Evolutionary conservation across 2,113 vertebrate species (phyloP).

Genomic region (Hyla sarda): DNA sequence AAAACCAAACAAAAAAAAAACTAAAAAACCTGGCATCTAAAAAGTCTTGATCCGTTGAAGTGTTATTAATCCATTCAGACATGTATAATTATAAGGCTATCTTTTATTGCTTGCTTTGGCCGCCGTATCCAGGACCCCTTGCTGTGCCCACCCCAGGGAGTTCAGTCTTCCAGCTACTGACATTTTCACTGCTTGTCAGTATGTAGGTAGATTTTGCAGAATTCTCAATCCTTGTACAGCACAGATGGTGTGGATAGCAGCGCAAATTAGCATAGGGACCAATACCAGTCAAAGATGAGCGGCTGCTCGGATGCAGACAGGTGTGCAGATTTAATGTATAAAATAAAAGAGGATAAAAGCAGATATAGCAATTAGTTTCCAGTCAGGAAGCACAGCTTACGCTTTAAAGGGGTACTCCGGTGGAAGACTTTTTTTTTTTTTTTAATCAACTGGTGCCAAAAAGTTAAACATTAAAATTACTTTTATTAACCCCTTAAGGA

Average conservation of each 20-base stretch:
- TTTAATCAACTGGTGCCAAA: too few species aligned
- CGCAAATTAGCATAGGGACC: conserved; percentile 53
- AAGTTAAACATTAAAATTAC: too few species aligned
- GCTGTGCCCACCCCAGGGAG: conserved; percentile 16
- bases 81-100: neutral
- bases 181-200: conserved; percentile 48
- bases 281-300: conserved; percentile 48
- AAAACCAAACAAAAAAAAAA: neutral
- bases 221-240: conserved; percentile 18
- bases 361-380: conserved; percentile 49
- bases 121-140: conserved; percentile 34
- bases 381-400: neutral
- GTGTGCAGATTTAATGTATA: conserved; percentile 31
- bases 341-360: conserved; percentile 37
- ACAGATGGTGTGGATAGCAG: conserved; percentile 53
- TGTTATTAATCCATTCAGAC: neutral
- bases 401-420: too few species aligned
- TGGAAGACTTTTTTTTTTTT: too few species aligned
- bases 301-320: conserved; percentile 50
- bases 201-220: conserved; percentile 17
- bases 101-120: conserved; percentile 17
- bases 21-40: neutral
- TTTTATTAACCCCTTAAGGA: too few species aligned
- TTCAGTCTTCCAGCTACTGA: conserved; percentile 43
- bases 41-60: neutral